Base-by-base conservation (phyloP, 2,888 invertebrate genomes). In the Anthoptus insignis region DNA sequence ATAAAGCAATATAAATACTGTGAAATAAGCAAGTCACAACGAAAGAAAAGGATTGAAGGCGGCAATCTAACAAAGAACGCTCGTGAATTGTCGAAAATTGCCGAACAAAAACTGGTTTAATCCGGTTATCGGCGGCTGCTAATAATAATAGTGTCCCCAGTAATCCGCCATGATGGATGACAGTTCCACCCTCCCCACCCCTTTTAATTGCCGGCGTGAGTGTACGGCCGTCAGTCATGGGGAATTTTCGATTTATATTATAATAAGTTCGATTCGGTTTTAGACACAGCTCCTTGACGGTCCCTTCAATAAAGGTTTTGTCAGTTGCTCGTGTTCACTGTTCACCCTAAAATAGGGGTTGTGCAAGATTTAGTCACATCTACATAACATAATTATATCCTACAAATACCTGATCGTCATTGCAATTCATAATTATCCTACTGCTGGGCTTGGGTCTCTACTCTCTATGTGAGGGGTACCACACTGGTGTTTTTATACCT, bases 181-280 rank as follows among this genome's bases (percentile, higher is more conserved):
- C 89, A 81, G 83, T 67, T 70, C 54, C 61, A 54, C 54, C 63
- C 63, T 63, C 64, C 61, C 82, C 87, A 89, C 91, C 91, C 91
- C 89, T 89, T 91, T 91, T 92, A 91, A 92, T 91, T 92, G 92
- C 83, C 84, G 67, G 81, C 83, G 82, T 84, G 84, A 82, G 82
- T 83, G 79, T 78, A 80, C 83, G 82, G 75, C 83, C 83, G 88
- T 88, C 88, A 87, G 81, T 87, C 88, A 87, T 80, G 80, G 78
- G 71, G 80, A 81, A 81, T 83, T 89, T 89, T 86, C 91, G 83
- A 91, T 92, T 89, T 91, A 89, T 91, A 92, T 91, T 91, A 91
- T 91, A 91, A 91, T 92, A 86, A 88, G 90, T 86, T 89, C 80
- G 79, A 82, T 80, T 78, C 34, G 42, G 70, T 74, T 76, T 74